Evolutionary conservation across 2,888 invertebrate species (phyloP).

Genomic region (Thera obeliscata): DNA sequence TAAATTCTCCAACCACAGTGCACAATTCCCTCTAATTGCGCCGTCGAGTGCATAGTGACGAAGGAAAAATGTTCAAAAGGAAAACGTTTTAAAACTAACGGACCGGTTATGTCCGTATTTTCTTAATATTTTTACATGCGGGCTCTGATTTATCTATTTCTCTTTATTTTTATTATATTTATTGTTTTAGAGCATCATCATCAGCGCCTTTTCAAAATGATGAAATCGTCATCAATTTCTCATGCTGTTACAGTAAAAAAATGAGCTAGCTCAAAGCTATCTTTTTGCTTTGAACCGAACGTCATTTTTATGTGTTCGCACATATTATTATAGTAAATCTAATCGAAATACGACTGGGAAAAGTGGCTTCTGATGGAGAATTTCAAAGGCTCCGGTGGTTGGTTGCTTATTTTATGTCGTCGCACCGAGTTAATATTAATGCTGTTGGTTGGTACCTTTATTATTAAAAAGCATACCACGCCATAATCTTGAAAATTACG

Average conservation of each 20-base stretch:
- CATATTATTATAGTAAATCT: constrained; percentile 9
- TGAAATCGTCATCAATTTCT: too few relatives aligned
- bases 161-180: too few relatives aligned
- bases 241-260: too few relatives aligned
- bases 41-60: background rate
- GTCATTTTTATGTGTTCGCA: background rate
- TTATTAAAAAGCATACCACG: constrained; percentile 12
- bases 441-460: constrained; percentile 2
- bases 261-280: too few relatives aligned
- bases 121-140: too few relatives aligned
- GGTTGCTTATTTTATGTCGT: constrained; percentile 10
- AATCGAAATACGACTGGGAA: constrained; percentile 8
- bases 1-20: background rate
- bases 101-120: too few relatives aligned
- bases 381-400: constrained; percentile 6
- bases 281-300: background rate
- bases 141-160: too few relatives aligned
- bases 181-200: too few relatives aligned
- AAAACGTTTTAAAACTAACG: background rate
- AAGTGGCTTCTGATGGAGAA: background rate
- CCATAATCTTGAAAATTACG: constrained; percentile 3
- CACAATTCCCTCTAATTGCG: background rate
- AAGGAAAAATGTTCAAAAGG: background rate
- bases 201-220: too few relatives aligned
- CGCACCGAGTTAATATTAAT: background rate